Evolutionary conservation across 2,113 vertebrate genomes (phyloP).

Genomic region (Nibea coibor): DNA sequence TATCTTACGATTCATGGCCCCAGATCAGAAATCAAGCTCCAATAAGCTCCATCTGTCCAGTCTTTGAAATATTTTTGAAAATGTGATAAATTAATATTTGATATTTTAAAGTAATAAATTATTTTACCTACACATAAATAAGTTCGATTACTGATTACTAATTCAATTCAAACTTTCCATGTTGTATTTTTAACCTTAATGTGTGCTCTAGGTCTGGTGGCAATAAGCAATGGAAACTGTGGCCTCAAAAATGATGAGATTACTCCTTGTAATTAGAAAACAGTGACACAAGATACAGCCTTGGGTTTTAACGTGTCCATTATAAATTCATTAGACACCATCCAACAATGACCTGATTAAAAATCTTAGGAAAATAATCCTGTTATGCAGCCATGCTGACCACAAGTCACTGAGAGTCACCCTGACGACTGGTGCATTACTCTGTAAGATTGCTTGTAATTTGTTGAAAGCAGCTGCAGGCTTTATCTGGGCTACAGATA

Average conservation of each 20-base stretch:
- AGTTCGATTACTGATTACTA: not conserved
- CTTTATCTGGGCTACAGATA: not conserved
- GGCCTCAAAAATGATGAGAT: not conserved
- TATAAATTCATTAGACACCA: not conserved
- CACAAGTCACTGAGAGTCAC: not conserved
- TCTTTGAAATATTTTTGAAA: not conserved
- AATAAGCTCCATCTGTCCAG: no score
- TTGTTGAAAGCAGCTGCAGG: not conserved
- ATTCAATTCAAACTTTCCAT: no score
- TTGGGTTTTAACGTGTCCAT: no score
- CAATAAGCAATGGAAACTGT: not conserved
- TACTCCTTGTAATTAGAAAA: not conserved
- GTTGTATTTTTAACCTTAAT: not conserved
- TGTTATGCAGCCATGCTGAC: not conserved
- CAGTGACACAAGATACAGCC: not conserved
- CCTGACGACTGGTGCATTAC: not conserved
- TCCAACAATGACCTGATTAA: not conserved
- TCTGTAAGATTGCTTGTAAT: not conserved
- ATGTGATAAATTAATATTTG: not conserved
- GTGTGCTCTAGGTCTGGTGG: not conserved
- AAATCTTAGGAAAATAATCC: not conserved
- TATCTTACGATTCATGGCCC: not conserved
- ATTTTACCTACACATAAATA: not conserved
- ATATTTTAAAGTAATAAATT: not conserved
- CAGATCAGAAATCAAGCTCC: not conserved